Evolutionary conservation across 2,113 vertebrate species (phyloP).

Genomic region (Nyctereutes procyonoides): DNA sequence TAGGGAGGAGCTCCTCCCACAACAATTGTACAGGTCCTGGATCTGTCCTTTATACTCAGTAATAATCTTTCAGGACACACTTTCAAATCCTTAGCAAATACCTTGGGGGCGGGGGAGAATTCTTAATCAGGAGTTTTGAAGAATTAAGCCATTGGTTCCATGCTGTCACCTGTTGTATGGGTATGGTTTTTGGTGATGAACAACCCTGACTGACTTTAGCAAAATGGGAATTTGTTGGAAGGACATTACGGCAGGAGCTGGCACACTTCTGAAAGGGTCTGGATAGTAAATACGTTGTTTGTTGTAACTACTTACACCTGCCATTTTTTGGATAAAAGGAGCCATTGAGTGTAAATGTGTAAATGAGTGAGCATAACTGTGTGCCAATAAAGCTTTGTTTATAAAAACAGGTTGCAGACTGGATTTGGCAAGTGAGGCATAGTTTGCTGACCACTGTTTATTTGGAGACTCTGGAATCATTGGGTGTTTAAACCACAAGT

Average conservation of each 20-base stretch:
- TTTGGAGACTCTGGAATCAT: neutral
- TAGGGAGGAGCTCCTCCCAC: neutral
- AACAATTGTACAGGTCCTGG: neutral
- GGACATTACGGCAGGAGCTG: neutral
- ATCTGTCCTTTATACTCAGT: neutral
- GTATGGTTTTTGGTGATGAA: neutral
- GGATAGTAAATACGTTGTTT: neutral
- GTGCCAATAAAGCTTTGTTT: neutral
- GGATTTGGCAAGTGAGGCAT: neutral
- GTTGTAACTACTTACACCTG: neutral
- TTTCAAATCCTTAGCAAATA: neutral
- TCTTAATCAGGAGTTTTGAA: neutral
- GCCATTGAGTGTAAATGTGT: neutral
- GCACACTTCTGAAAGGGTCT: neutral
- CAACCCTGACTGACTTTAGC: neutral
- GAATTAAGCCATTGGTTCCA: neutral
- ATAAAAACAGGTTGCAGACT: neutral
- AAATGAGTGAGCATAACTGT: neutral
- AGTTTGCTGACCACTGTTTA: neutral
- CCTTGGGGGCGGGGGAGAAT: neutral
- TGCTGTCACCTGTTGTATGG: neutral
- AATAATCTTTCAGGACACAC: neutral
- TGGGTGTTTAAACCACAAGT: neutral
- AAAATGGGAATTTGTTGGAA: neutral
- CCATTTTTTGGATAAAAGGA: neutral